Conservation (phyloP, 2,113 vertebrate genomes). For the Ctenomys sociabilis region DNA sequence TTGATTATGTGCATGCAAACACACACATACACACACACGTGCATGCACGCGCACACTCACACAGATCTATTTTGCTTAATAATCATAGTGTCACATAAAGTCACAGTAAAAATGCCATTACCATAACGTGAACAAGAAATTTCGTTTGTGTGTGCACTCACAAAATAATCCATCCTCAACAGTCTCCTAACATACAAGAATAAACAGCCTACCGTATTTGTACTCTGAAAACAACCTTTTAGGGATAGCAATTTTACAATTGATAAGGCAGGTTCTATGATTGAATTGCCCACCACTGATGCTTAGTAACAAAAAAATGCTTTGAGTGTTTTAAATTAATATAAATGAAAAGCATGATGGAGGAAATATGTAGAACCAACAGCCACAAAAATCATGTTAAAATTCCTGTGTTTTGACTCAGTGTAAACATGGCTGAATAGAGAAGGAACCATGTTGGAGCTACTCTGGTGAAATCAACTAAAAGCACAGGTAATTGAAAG, state of each 20-base stretch:
- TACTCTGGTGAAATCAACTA: background rate
- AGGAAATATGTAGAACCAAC: slow-evolving; percentile 64
- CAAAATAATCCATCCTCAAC: background rate
- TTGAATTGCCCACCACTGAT: slow-evolving; percentile 77
- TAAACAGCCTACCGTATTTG: slow-evolving; percentile 51
- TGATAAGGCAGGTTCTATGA: slow-evolving; percentile 74
- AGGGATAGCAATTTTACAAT: slow-evolving; percentile 69
- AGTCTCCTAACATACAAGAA: slow-evolving; percentile 16
- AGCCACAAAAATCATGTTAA: slow-evolving; percentile 24
- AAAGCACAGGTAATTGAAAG: background rate
- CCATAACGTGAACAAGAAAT: slow-evolving; percentile 48
- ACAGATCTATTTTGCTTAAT: background rate
- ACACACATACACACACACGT: background rate
- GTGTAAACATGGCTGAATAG: background rate
- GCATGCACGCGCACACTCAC: too few species aligned
- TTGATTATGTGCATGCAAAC: background rate
- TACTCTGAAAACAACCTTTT: slow-evolving; percentile 73
- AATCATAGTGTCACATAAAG: background rate
- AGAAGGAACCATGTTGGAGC: background rate
- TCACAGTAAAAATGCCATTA: background rate
- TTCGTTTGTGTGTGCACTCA: background rate
- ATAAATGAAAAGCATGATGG: slow-evolving; percentile 77
- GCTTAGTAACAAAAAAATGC: slow-evolving; percentile 77
- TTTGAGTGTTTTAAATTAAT: slow-evolving; percentile 85
- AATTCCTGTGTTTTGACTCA: background rate